Percentiles rank a stretch among this genome's conserved stretches.
phyloP scores from a whole-genome alignment of 2,113 vertebrate species.

The Pantherophis guttatus region DNA sequence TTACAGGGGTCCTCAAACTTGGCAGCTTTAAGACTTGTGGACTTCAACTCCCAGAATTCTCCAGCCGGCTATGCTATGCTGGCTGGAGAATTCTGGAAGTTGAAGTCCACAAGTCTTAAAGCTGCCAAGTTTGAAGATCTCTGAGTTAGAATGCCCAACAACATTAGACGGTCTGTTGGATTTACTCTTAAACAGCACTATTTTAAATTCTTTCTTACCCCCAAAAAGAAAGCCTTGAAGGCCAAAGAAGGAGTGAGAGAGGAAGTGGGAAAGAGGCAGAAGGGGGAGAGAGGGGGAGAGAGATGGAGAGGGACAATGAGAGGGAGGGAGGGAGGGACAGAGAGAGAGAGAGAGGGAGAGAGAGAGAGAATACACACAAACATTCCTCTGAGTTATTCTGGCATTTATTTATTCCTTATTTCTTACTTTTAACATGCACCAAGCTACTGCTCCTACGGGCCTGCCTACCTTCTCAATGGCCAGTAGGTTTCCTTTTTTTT shows the following conservation, averaged over 20 bases:
- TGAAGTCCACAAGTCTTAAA: too few species aligned
- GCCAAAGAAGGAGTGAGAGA: background rate
- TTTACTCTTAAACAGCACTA: constrained; percentile 36
- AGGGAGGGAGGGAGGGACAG: too few species aligned
- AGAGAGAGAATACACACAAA: background rate
- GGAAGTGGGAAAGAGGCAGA: too few species aligned
- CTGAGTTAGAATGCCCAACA: constrained; percentile 3
- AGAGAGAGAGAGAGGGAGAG: background rate
- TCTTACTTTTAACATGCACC: background rate
- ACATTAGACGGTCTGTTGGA: constrained; percentile 40
- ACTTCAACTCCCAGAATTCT: too few species aligned
- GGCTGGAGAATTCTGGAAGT: too few species aligned
- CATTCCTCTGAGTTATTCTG: background rate
- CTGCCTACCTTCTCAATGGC: constrained; percentile 2
- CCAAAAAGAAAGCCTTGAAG: constrained; percentile 1
- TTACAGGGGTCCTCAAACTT: too few species aligned
- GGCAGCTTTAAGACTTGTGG: too few species aligned
- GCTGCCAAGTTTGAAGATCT: too few species aligned
- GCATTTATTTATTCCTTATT: constrained; percentile 2
- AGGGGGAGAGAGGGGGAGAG: too few species aligned
- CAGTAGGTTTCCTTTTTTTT: constrained; percentile 9
- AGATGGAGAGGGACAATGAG: too few species aligned
- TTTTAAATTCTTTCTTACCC: background rate
- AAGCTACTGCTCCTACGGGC: fast-evolving
- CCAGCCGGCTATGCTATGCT: too few species aligned